These are phyloP conservation scores for Micrastur ruficollis DNA, from an alignment of 2,797 vertebrate species.

Conservation along the genomic window DNA sequence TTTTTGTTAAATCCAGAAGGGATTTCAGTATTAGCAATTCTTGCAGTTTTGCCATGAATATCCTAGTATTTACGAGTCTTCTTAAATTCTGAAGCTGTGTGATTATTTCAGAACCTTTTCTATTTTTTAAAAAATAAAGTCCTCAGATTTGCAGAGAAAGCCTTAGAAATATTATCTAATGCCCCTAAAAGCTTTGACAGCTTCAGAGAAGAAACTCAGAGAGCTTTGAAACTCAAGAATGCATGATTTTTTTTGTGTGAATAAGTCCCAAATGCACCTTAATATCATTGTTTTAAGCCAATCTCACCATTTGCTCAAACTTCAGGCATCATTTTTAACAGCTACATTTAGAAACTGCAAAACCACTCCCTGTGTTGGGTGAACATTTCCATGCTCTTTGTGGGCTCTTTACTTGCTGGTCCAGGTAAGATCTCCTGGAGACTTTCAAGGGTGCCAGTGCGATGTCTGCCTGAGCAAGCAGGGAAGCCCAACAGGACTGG, in stretches of 20 bases:
- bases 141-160: background rate
- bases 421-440: background rate
- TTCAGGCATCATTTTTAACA: background rate
- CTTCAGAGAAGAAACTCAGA: background rate
- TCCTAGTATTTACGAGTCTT: background rate
- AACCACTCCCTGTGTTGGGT: background rate
- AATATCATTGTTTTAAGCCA: background rate
- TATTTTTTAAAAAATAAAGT: background rate
- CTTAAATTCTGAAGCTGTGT: background rate
- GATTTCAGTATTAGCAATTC: background rate
- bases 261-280: background rate
- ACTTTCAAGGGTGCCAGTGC: background rate
- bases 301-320: background rate
- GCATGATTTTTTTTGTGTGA: background rate
- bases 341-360: background rate
- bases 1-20: background rate
- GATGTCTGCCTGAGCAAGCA: background rate
- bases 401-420: background rate
- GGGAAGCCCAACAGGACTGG: background rate
- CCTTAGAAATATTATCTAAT: background rate
- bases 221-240: background rate
- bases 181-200: background rate
- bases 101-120: background rate
- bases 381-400: background rate
- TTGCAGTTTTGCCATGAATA: background rate